phyloP scores from a whole-genome alignment of 2,113 vertebrate genomes.

The Festucalex cinctus region DNA sequence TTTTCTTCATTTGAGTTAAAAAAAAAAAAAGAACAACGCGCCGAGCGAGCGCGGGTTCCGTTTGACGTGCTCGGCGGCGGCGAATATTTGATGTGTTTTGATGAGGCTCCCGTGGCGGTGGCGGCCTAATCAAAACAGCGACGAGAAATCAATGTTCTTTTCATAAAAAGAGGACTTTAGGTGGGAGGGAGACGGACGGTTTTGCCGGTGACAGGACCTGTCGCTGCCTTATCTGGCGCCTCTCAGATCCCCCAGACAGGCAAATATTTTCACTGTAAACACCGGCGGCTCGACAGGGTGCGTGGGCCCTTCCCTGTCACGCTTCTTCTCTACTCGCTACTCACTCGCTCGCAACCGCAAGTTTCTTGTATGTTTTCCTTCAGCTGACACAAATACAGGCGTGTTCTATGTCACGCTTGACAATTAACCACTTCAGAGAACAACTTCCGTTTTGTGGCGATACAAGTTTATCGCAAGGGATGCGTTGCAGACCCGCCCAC shows the following conservation, averaged over 20 bases:
- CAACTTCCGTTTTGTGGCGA: neutral
- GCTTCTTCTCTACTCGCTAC: constrained; percentile 45
- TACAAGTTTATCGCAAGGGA: too few relatives aligned
- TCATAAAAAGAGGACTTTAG: constrained; percentile 67
- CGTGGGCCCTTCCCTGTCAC: constrained; percentile 60
- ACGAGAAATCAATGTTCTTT: constrained; percentile 73
- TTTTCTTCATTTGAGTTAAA: too few relatives aligned
- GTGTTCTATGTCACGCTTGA: constrained; percentile 1
- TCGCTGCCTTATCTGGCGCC: constrained; percentile 66
- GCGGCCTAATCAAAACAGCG: constrained; percentile 63
- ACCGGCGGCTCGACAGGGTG: constrained; percentile 63
- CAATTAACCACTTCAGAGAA: constrained; percentile 26
- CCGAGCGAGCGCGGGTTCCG: constrained; percentile 35
- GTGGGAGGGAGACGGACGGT: constrained; percentile 63
- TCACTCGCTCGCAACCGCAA: constrained; percentile 28
- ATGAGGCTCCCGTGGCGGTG: constrained; percentile 55
- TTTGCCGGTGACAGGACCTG: constrained; percentile 59
- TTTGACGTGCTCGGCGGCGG: constrained; percentile 62
- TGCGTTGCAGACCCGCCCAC: neutral
- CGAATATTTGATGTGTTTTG: constrained; percentile 67
- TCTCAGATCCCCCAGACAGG: constrained; percentile 65
- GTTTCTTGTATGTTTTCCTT: constrained; percentile 1
- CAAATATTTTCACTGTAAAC: constrained; percentile 76
- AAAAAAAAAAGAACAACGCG: too few relatives aligned
- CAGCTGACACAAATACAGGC: constrained; percentile 7